These are phyloP conservation scores for Onychomys torridus DNA, from an alignment of 2,797 vertebrate species.

Conservation along the genomic window DNA sequence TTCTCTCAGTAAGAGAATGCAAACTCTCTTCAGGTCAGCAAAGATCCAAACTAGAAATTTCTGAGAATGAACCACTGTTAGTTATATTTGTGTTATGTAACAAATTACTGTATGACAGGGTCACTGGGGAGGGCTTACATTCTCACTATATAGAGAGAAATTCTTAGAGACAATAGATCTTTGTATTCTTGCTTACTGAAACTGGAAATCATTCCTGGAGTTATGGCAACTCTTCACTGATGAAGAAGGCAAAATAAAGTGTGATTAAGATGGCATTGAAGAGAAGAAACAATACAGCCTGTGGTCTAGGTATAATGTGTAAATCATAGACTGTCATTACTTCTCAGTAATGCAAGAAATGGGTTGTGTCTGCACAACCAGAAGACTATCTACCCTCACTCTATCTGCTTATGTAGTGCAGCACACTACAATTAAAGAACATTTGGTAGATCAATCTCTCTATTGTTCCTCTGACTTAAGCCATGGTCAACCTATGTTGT, in stretches of 20 bases:
- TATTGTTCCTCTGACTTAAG: neutral
- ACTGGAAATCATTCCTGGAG: neutral
- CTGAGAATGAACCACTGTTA: neutral
- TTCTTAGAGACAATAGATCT: neutral
- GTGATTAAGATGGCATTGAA: neutral
- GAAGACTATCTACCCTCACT: no score
- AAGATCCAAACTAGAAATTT: neutral
- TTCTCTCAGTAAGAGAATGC: neutral
- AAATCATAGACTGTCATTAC: neutral
- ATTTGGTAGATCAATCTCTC: neutral
- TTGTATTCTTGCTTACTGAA: neutral
- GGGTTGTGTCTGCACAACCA: rapidly evolving
- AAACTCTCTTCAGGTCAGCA: neutral
- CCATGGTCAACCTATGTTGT: rapidly evolving
- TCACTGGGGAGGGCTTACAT: neutral
- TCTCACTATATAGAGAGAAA: neutral
- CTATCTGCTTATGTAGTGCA: neutral
- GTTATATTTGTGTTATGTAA: neutral
- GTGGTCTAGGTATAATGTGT: neutral
- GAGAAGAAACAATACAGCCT: neutral
- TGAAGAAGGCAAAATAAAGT: neutral
- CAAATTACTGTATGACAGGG: neutral
- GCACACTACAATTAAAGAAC: neutral
- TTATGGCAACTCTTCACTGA: neutral
- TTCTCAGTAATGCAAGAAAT: neutral